Conservation (phyloP, 2,888 invertebrate species). For the Caradrina kadenii region DNA sequence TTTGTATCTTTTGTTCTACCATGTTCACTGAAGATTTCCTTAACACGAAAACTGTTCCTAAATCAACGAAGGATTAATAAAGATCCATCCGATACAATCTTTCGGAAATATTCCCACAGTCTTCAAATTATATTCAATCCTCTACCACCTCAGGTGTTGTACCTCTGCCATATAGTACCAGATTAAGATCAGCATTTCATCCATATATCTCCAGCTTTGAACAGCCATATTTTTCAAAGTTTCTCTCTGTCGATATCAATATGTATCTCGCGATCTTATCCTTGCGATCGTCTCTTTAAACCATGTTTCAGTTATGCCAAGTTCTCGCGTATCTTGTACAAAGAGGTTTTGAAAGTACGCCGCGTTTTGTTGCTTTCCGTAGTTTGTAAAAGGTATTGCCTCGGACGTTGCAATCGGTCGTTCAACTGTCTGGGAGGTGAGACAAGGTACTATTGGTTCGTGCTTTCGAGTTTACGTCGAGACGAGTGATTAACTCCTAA, state of each 20-base stretch:
- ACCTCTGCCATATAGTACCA: conserved; percentile 41
- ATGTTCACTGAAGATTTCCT: not conserved
- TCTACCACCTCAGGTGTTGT: not conserved
- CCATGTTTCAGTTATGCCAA: conserved; percentile 55
- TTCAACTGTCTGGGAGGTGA: conserved; percentile 66
- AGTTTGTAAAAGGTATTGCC: conserved; percentile 66
- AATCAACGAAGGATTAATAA: conserved; percentile 17
- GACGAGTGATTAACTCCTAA: conserved; percentile 22
- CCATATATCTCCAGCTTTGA: conserved; percentile 45
- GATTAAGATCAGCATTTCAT: conserved; percentile 43
- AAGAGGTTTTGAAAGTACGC: conserved; percentile 70
- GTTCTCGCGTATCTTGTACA: conserved; percentile 51
- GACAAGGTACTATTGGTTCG: conserved; percentile 61
- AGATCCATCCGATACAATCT: conserved; percentile 21
- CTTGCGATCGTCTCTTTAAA: conserved; percentile 54
- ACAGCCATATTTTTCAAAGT: conserved; percentile 57
- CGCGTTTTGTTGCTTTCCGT: conserved; percentile 65
- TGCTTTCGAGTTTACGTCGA: conserved; percentile 46
- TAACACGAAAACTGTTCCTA: not conserved
- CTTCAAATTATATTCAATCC: conserved; percentile 30
- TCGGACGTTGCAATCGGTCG: conserved; percentile 72
- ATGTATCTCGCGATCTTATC: conserved; percentile 63
- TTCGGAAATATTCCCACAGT: conserved; percentile 17
- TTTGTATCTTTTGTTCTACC: not conserved
- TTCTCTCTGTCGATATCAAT: conserved; percentile 54